Conservation (phyloP, 1,140 invertebrate genomes). For the Subanguina moxae region DNA sequence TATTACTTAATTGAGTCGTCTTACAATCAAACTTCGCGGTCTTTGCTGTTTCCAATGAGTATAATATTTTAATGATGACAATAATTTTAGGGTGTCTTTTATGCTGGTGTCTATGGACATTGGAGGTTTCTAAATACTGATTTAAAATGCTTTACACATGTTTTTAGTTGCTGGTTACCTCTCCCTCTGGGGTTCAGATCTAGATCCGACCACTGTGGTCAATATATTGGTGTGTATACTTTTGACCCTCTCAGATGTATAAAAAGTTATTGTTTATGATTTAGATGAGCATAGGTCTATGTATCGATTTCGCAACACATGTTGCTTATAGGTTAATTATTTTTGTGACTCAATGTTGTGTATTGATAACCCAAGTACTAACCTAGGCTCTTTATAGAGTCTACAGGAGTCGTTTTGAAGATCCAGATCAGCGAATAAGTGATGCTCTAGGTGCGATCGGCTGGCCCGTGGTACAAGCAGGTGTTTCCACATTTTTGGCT, state of each 20-base stretch:
- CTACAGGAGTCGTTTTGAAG: constrained; percentile 39
- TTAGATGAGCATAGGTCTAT: constrained; percentile 58
- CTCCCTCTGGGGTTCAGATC: constrained; percentile 57
- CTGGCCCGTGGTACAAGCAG: constrained; percentile 58
- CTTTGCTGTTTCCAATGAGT: too few relatives aligned
- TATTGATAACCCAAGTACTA: too few relatives aligned
- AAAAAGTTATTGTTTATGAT: constrained; percentile 20
- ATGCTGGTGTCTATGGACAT: constrained; percentile 59
- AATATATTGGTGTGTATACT: constrained; percentile 50
- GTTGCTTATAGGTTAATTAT: constrained; percentile 32
- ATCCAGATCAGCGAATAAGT: constrained; percentile 54
- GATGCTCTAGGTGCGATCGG: constrained; percentile 58
- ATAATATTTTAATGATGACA: too few relatives aligned
- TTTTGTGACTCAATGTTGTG: constrained; percentile 33
- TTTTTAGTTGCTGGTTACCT: constrained; percentile 51
- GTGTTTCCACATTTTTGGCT: constrained; percentile 52
- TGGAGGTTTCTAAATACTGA: constrained; percentile 13
- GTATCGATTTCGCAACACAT: constrained; percentile 59
- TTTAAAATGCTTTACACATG: too few relatives aligned
- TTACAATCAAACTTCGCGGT: too few relatives aligned
- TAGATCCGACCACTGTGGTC: constrained; percentile 57
- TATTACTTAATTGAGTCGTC: too few relatives aligned
- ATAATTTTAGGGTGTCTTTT: constrained; percentile 34
- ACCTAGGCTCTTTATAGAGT: constrained; percentile 24
- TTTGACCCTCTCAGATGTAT: too few relatives aligned